Percentiles rank a stretch among this genome's conserved stretches.
Evolutionary conservation across 2,797 vertebrate genomes (phyloP).

Genomic region (Apogon talboti): DNA sequence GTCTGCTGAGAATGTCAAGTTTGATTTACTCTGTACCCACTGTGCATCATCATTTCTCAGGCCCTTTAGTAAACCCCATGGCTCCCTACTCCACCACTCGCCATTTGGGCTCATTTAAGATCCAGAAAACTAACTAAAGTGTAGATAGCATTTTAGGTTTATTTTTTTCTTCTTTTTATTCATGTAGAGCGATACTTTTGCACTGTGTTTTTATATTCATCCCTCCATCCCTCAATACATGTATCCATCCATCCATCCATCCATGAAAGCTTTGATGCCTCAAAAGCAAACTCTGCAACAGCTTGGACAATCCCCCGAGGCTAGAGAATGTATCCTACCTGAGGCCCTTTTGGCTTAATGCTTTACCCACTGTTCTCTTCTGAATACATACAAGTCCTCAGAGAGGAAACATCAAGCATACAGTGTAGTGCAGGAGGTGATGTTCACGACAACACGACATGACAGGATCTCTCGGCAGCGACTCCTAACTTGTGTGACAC

Average conservation of each 20-base stretch:
- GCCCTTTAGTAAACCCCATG: constrained; percentile 12
- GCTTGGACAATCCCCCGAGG: constrained; percentile 54
- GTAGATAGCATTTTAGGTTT: constrained; percentile 7
- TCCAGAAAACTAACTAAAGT: background rate
- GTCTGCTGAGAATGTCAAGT: constrained; percentile 25
- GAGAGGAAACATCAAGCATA: constrained; percentile 61
- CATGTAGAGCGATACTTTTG: constrained; percentile 1
- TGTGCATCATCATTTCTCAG: constrained; percentile 26
- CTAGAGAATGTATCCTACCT: constrained; percentile 45
- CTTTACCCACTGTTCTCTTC: constrained; percentile 61
- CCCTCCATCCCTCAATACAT: constrained; percentile 24
- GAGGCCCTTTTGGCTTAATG: constrained; percentile 60
- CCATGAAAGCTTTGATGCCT: constrained; percentile 58
- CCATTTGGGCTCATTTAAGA: constrained; percentile 3
- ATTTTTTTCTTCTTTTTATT: background rate
- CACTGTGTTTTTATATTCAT: constrained; percentile 13
- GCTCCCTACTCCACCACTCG: constrained; percentile 20
- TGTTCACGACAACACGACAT: constrained; percentile 71
- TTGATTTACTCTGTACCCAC: constrained; percentile 21
- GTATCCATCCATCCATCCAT: constrained; percentile 41
- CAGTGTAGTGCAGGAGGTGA: constrained; percentile 67
- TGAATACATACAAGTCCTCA: constrained; percentile 58
- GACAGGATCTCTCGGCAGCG: constrained; percentile 61
- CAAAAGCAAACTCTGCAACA: constrained; percentile 52
- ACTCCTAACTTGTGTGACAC: constrained; percentile 60